These are phyloP conservation scores for Vanessa tameamea DNA, from an alignment of 1,140 invertebrate genomes.

Conservation along the genomic window DNA sequence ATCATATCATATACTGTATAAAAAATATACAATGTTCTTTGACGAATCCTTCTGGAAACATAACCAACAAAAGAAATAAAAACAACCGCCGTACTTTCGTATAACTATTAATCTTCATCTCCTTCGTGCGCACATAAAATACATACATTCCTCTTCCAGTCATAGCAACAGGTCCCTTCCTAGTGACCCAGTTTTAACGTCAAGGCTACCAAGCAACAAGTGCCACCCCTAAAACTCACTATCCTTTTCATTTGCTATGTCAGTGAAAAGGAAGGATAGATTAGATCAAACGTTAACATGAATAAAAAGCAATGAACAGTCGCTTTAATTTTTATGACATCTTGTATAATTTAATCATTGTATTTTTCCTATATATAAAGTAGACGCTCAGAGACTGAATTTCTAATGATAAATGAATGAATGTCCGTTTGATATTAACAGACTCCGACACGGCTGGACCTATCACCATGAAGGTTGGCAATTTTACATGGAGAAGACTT, in stretches of 20 bases:
- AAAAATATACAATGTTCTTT: too few species aligned
- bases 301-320: background rate
- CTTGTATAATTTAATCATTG: slow-evolving; percentile 9
- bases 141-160: slow-evolving; percentile 13
- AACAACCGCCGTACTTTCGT: background rate
- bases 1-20: too few species aligned
- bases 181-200: slow-evolving; percentile 45
- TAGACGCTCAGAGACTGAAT: too few species aligned
- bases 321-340: slow-evolving; percentile 11
- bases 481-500: too few species aligned
- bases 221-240: slow-evolving; percentile 21
- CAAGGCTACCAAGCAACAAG: slow-evolving; percentile 49
- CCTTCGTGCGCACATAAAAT: background rate
- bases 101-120: slow-evolving; percentile 4
- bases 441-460: too few species aligned
- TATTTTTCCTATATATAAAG: too few species aligned
- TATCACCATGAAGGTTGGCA: too few species aligned
- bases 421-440: too few species aligned
- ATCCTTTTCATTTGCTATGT: slow-evolving; percentile 5
- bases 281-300: background rate
- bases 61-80: too few species aligned
- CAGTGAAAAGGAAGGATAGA: background rate
- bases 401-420: too few species aligned
- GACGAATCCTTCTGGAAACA: too few species aligned
- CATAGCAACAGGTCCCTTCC: slow-evolving; percentile 42